These are phyloP conservation scores for Lycaon pictus DNA, from an alignment of 2,113 vertebrate genomes.

Conservation along the genomic window DNA sequence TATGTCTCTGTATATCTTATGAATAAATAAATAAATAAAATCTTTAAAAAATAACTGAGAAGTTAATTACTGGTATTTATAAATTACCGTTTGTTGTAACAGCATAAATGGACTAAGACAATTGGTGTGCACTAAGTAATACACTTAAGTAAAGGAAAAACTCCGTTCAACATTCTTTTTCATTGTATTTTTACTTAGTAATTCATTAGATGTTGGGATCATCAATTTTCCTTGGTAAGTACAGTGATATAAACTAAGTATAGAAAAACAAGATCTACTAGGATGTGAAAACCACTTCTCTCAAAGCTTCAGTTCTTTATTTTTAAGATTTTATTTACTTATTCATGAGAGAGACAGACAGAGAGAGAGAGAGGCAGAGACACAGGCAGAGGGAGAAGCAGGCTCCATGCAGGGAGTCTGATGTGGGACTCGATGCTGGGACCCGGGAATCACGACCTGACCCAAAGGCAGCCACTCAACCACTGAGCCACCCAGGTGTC, in stretches of 20 bases:
- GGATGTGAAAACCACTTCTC: not conserved
- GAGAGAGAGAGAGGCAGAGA: not conserved
- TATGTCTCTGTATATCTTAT: no score
- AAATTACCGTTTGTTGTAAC: not conserved
- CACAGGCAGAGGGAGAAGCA: not conserved
- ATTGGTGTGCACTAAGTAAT: not conserved
- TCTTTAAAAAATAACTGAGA: not conserved
- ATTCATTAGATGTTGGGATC: not conserved
- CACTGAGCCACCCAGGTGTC: not conserved
- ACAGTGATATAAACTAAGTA: not conserved
- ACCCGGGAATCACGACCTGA: not conserved
- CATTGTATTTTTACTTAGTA: not conserved
- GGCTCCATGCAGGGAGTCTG: not conserved
- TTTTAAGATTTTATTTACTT: not conserved
- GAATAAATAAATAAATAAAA: no score
- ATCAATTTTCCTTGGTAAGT: not conserved
- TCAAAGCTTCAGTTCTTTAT: not conserved
- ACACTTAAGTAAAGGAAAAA: not conserved
- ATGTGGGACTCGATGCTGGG: not conserved
- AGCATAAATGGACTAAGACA: not conserved
- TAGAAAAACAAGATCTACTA: constrained; percentile 2
- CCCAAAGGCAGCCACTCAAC: not conserved
- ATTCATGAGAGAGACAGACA: not conserved
- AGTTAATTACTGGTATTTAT: not conserved
- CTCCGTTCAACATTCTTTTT: not conserved